Percentiles rank a stretch among this genome's conserved stretches.
These are phyloP conservation scores for Achatina immaculata DNA, from an alignment of 1,140 invertebrate species.

Conservation along the genomic window DNA sequence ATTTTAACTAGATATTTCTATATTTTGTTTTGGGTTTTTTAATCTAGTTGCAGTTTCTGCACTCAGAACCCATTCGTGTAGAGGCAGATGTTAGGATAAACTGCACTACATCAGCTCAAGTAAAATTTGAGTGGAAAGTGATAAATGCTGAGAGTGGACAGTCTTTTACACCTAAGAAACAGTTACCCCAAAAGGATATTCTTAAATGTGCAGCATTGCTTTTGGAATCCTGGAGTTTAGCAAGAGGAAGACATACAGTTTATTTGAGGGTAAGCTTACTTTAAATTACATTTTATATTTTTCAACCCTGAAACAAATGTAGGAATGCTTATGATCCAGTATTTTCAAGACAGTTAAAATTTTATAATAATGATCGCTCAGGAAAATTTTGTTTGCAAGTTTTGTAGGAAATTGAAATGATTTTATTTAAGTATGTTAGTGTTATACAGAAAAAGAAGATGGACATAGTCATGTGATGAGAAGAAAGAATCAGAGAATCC, in stretches of 20 bases:
- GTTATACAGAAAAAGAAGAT: too few species aligned
- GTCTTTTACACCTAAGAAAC: neutral
- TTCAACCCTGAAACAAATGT: neutral
- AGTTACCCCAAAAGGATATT: neutral
- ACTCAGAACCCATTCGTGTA: slow-evolving; percentile 13
- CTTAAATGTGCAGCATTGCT: slow-evolving; percentile 3
- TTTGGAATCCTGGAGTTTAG: slow-evolving; percentile 12
- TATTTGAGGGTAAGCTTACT: neutral
- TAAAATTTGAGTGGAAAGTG: slow-evolving; percentile 14
- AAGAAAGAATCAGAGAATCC: too few species aligned
- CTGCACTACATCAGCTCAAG: neutral
- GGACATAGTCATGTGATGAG: too few species aligned
- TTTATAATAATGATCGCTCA: too few species aligned
- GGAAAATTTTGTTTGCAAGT: too few species aligned
- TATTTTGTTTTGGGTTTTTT: neutral
- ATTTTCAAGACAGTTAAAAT: too few species aligned
- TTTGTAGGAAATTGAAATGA: too few species aligned
- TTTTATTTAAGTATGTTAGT: too few species aligned
- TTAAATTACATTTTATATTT: neutral
- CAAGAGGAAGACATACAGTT: slow-evolving; percentile 5
- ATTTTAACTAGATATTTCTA: too few species aligned
- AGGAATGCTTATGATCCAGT: too few species aligned
- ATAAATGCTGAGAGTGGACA: neutral
- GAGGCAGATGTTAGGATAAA: slow-evolving; percentile 31
- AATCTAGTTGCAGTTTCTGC: slow-evolving; percentile 5